Percentiles rank a stretch among this genome's conserved stretches.
Conservation (phyloP, 1,140 invertebrate species). For the Neodiprion pinetum region DNA sequence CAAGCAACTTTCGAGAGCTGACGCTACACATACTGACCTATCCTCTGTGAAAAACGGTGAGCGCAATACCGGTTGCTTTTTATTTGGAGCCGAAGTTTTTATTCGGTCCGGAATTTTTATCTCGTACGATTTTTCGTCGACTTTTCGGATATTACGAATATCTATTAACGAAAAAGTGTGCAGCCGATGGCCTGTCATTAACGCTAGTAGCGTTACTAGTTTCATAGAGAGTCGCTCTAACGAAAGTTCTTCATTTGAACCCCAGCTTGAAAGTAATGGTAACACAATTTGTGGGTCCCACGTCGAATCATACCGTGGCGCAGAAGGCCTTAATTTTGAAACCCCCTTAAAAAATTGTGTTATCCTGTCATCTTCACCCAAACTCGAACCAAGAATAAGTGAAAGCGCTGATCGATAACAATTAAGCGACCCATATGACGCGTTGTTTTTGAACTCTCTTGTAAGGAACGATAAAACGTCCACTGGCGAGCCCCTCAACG, state of each 20-base stretch:
- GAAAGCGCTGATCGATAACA: slow-evolving; percentile 25
- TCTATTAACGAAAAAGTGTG: slow-evolving; percentile 25
- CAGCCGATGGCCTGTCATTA: slow-evolving; percentile 27
- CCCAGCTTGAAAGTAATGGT: slow-evolving; percentile 17
- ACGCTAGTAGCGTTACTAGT: slow-evolving; percentile 32
- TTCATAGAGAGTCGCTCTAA: slow-evolving; percentile 32
- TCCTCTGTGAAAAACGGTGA: slow-evolving; percentile 21
- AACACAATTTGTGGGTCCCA: slow-evolving; percentile 37
- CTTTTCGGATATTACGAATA: slow-evolving; percentile 16
- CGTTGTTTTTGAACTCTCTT: slow-evolving; percentile 15
- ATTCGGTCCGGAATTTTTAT: slow-evolving; percentile 26
- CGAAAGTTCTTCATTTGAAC: slow-evolving; percentile 22
- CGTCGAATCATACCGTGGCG: slow-evolving; percentile 35
- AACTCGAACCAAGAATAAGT: slow-evolving; percentile 9
- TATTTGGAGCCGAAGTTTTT: slow-evolving; percentile 15
- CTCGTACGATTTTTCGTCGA: not conserved
- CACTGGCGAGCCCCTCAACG: slow-evolving; percentile 15
- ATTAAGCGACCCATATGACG: slow-evolving; percentile 24
- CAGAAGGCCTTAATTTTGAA: slow-evolving; percentile 27
- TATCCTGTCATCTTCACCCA: slow-evolving; percentile 28
- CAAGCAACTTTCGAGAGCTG: slow-evolving; percentile 14
- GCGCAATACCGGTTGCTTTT: slow-evolving; percentile 18
- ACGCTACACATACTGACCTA: not conserved
- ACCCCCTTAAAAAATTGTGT: slow-evolving; percentile 37
- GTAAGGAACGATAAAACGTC: slow-evolving; percentile 15